A percentile compares a stretch with the other conserved stretches of the same genome.
These are phyloP conservation scores for Rhipidura dahli DNA, from an alignment of 2,113 vertebrate genomes.

Conservation along the genomic window DNA sequence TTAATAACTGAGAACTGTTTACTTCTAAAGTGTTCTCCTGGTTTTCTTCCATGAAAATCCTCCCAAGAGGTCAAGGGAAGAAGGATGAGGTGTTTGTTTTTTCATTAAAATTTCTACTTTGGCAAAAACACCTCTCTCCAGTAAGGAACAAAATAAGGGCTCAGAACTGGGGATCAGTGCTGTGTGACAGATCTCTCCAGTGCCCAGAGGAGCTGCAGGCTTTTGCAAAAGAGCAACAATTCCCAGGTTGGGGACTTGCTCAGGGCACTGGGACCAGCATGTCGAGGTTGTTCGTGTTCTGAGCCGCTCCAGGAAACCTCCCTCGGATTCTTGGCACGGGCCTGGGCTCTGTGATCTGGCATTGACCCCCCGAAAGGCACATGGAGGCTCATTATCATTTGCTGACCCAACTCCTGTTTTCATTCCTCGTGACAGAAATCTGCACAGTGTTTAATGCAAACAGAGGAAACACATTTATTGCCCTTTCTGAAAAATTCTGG, in stretches of 20 bases:
- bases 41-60: background rate
- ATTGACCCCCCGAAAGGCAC: constrained; percentile 54
- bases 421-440: constrained; percentile 63
- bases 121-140: background rate
- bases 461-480: constrained; percentile 63
- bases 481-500: constrained; percentile 44
- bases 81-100: background rate
- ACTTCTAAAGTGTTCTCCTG: background rate
- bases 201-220: background rate
- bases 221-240: background rate
- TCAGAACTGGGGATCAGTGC: background rate
- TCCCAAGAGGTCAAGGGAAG: background rate
- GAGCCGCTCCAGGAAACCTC: constrained; percentile 49
- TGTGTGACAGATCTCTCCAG: background rate
- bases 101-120: background rate
- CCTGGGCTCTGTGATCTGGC: constrained; percentile 50
- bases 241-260: background rate
- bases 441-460: constrained; percentile 51
- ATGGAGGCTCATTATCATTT: constrained; percentile 53
- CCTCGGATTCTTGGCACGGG: background rate
- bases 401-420: constrained; percentile 69
- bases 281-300: background rate
- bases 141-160: background rate
- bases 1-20: constrained; percentile 45
- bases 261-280: background rate